A percentile compares a stretch with the other conserved stretches of the same genome.
These are phyloP conservation scores for Leucophenga maculata DNA, from an alignment of 2,888 invertebrate genomes.

Conservation along the genomic window DNA sequence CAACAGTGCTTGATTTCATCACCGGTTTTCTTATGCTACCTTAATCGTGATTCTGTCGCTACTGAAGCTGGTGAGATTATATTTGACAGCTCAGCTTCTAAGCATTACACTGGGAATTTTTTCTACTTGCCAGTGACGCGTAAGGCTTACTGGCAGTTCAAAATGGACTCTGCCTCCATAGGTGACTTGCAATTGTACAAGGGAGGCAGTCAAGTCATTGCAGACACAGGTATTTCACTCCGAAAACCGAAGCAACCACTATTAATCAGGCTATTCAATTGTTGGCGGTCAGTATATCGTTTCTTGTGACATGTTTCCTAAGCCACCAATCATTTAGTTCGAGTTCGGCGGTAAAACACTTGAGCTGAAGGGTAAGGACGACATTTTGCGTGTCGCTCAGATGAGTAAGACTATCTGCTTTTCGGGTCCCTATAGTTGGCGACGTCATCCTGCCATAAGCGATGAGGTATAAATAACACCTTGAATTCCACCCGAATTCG, in stretches of 20 bases:
- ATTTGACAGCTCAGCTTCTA: conserved; percentile 94
- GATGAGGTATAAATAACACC: too few relatives aligned
- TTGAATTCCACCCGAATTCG: too few relatives aligned
- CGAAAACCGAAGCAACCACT: conserved; percentile 81
- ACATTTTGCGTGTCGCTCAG: conserved; percentile 85
- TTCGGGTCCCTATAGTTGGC: too few relatives aligned
- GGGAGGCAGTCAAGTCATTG: conserved; percentile 93
- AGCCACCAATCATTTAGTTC: conserved; percentile 86
- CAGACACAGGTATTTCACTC: conserved; percentile 98
- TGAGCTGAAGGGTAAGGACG: conserved; percentile 86
- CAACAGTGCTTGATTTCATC: conserved; percentile 82
- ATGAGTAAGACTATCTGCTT: conserved; percentile 92
- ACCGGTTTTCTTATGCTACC: conserved; percentile 95
- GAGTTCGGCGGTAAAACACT: conserved; percentile 83
- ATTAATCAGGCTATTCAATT: conserved; percentile 87
- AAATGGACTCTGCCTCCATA: conserved; percentile 83
- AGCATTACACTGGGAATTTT: conserved; percentile 88
- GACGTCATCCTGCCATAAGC: too few relatives aligned
- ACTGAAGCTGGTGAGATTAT: conserved; percentile 89
- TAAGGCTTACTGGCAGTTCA: conserved; percentile 97
- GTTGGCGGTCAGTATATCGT: conserved; percentile 87
- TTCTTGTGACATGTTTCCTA: conserved; percentile 84
- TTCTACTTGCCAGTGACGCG: conserved; percentile 89
- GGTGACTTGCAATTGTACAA: conserved; percentile 78
- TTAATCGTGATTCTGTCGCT: conserved; percentile 84